phyloP scores from a whole-genome alignment of 2,797 vertebrate genomes.

The Schizopygopsis pylzovi region DNA sequence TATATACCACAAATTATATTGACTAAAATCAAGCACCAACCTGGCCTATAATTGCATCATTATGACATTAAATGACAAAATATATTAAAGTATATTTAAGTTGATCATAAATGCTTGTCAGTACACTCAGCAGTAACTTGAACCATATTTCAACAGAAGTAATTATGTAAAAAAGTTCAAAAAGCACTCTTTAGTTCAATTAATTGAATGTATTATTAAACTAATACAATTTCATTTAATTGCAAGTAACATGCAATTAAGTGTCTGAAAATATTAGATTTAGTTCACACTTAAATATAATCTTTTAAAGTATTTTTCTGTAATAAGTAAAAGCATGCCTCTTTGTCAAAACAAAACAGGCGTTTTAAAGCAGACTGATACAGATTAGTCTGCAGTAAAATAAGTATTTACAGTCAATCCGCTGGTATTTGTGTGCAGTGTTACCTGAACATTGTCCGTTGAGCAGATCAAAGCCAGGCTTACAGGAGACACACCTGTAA shows the following conservation, averaged over 20 bases:
- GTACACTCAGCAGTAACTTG: too few species aligned
- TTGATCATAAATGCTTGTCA: too few species aligned
- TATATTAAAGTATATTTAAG: too few species aligned
- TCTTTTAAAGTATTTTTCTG: neutral
- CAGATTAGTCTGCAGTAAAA: neutral
- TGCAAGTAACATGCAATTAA: neutral
- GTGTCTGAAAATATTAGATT: neutral
- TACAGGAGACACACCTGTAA: slow-evolving; percentile 78
- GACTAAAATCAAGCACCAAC: neutral
- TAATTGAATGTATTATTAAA: neutral
- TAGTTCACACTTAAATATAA: neutral
- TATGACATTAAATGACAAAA: neutral
- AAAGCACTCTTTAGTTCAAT: neutral
- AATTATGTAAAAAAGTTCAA: too few species aligned
- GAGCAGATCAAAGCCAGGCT: slow-evolving; percentile 74
- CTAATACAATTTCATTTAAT: neutral
- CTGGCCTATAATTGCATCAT: neutral
- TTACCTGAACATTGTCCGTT: slow-evolving; percentile 70
- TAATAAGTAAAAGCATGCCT: neutral
- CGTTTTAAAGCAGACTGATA: neutral
- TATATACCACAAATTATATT: too few species aligned
- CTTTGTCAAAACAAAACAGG: neutral
- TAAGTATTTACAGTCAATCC: neutral
- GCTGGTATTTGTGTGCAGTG: neutral
- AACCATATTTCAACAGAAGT: too few species aligned